phyloP scores from a whole-genome alignment of 2,113 vertebrate genomes.

The Mesocricetus auratus region DNA sequence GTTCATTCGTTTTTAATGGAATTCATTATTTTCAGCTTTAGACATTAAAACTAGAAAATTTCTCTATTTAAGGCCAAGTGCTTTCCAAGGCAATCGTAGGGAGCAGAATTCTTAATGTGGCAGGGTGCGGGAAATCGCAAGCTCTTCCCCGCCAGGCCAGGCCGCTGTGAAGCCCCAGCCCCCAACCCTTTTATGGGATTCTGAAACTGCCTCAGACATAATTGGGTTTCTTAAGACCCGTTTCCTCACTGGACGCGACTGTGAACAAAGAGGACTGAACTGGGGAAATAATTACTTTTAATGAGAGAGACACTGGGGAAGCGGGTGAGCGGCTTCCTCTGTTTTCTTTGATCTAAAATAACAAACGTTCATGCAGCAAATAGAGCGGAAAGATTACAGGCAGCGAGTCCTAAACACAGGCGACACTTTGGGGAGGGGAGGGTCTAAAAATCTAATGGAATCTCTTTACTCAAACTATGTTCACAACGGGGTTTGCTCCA shows the following conservation, averaged over 20 bases:
- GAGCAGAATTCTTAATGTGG: slow-evolving; percentile 49
- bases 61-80: slow-evolving; percentile 55
- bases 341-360: slow-evolving; percentile 79
- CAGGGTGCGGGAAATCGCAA: background rate
- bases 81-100: slow-evolving; percentile 52
- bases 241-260: slow-evolving; percentile 65
- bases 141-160: background rate
- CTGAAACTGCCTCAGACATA: slow-evolving; percentile 59
- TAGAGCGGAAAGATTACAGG: slow-evolving; percentile 79
- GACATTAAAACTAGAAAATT: slow-evolving; percentile 63
- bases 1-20: slow-evolving; percentile 62
- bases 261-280: slow-evolving; percentile 67
- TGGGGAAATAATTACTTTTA: slow-evolving; percentile 79
- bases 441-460: slow-evolving; percentile 54
- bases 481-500: slow-evolving; percentile 5
- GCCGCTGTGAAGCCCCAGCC: slow-evolving; percentile 32
- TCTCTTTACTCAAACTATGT: slow-evolving; percentile 29
- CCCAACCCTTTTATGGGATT: slow-evolving; percentile 70
- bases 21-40: slow-evolving; percentile 64
- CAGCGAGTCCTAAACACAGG: slow-evolving; percentile 55
- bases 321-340: slow-evolving; percentile 62
- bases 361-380: slow-evolving; percentile 76
- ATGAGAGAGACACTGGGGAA: slow-evolving; percentile 71
- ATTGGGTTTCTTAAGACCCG: slow-evolving; percentile 74
- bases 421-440: background rate